phyloP scores from a whole-genome alignment of 2,888 invertebrate species.

The Cryptus viduatorius region DNA sequence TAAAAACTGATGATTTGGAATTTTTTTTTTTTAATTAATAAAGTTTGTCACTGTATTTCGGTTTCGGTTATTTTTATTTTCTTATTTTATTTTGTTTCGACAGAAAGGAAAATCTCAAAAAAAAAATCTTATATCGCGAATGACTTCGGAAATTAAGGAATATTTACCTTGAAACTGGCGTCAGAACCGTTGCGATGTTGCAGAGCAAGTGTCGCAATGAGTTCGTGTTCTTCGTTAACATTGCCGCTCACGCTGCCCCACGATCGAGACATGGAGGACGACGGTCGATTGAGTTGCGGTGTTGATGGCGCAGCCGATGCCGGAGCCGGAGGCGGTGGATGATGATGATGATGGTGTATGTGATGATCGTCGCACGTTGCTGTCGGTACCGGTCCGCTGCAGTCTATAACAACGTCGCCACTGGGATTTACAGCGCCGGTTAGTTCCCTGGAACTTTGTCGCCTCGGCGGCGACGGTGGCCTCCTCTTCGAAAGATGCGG shows the following conservation, averaged over 20 bases:
- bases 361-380: conserved; percentile 83
- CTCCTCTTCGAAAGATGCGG: conserved; percentile 92
- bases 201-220: conserved; percentile 85
- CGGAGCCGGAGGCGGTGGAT: conserved; percentile 87
- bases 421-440: conserved; percentile 69
- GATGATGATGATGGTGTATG: conserved; percentile 80
- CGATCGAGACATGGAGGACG: conserved; percentile 86
- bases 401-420: conserved; percentile 83
- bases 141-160: neutral
- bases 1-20: neutral
- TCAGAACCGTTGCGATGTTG: conserved; percentile 91
- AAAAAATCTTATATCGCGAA: neutral
- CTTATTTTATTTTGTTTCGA: neutral
- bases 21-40: too few species aligned
- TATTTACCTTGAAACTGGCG: conserved; percentile 92
- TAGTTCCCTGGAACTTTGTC: conserved; percentile 86
- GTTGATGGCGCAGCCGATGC: conserved; percentile 89
- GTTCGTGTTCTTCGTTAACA: conserved; percentile 84
- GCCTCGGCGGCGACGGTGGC: conserved; percentile 93
- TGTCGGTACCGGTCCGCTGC: conserved; percentile 85
- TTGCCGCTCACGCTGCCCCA: conserved; percentile 86
- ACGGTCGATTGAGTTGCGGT: conserved; percentile 85
- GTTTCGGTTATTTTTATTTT: neutral
- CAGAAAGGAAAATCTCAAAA: neutral
- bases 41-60: too few species aligned